Evolutionary conservation across 2,797 vertebrate genomes (phyloP).

Genomic region (Takifugu ocellatus): DNA sequence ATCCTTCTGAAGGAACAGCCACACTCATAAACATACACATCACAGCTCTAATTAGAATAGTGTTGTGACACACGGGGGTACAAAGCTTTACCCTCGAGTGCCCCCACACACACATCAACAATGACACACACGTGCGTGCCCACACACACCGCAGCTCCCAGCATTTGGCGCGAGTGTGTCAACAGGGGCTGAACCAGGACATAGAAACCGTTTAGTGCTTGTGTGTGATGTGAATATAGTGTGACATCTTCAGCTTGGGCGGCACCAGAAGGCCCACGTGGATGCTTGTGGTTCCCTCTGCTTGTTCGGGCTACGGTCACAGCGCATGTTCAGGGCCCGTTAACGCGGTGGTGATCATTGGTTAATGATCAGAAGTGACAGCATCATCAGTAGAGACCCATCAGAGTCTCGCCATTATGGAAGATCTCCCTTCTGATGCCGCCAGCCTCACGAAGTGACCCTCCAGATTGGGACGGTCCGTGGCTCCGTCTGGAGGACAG

Average conservation of each 20-base stretch:
- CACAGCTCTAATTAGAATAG: constrained; percentile 28
- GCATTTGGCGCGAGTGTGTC: constrained; percentile 41
- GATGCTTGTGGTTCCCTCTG: too few relatives aligned
- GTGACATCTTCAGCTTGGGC: not conserved
- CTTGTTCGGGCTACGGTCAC: too few relatives aligned
- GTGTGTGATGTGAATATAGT: constrained; percentile 6
- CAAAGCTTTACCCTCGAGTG: constrained; percentile 14
- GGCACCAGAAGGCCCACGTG: too few relatives aligned
- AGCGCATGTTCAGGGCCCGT: too few relatives aligned
- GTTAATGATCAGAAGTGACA: too few relatives aligned
- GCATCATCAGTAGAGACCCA: too few relatives aligned
- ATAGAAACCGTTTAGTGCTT: constrained; percentile 28
- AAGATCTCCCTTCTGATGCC: too few relatives aligned
- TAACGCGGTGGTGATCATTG: too few relatives aligned
- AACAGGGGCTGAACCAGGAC: constrained; percentile 28
- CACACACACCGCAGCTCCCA: not conserved
- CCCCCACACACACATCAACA: not conserved
- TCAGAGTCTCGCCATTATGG: too few relatives aligned
- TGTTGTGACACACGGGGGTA: constrained; percentile 22
- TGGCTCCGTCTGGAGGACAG: too few relatives aligned
- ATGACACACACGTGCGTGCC: not conserved
- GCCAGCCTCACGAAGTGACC: too few relatives aligned
- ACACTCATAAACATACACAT: constrained; percentile 27
- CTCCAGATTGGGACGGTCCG: too few relatives aligned
- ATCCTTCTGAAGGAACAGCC: constrained; percentile 12